Evolutionary conservation across 2,888 invertebrate genomes (phyloP), one percentile per base, ranked within the genome.

Genomic region (Onthophagus sagittarius): DNA sequence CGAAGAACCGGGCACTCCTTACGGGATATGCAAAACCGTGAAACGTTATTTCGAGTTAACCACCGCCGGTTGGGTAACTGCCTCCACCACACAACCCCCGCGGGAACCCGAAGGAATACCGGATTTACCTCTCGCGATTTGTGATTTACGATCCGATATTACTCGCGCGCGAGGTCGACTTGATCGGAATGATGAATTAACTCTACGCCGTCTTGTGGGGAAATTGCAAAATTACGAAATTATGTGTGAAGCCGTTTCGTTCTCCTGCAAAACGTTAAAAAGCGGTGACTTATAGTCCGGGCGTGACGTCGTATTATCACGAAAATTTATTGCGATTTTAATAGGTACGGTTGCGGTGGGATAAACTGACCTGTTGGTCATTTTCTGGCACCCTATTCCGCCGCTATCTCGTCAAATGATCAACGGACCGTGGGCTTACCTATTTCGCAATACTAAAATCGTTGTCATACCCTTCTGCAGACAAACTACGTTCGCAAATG

Each of bases 141-240:
- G 39, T 53, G 67, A 67, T 67, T 67, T 67, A 67, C 67, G 67
- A 67, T 32, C 67, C 67, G 67, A 67, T 67, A 67, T 67, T 67
- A 67, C 67, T 5, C 67, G 7, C 67, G 32, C 23, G 32, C 67
- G 67, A 13, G 67, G 32, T 31, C 31, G 23, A 53, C 39, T 67
- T 67, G 67, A 67, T 67, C 67, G 67, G 67, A n/a, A 67, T 23
- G 67, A 67, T 67, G 67, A 67, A 67, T 67, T 67, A 67, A 67
- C 67, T 23, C 32, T 67, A 67, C 67, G 9, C 32, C 32, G 23
- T 31, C 67, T 32, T 31, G 23, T n/a, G 67, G 23, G 67, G 23
- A 31, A 23, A 32, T 31, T 67, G 23, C 67, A 67, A 67, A 67
- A 67, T 67, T 67, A 32, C 67, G 39, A 53, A 53, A 53, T 53